These are phyloP conservation scores for Atta cephalotes DNA, from an alignment of 1,140 invertebrate species.

Conservation along the genomic window DNA sequence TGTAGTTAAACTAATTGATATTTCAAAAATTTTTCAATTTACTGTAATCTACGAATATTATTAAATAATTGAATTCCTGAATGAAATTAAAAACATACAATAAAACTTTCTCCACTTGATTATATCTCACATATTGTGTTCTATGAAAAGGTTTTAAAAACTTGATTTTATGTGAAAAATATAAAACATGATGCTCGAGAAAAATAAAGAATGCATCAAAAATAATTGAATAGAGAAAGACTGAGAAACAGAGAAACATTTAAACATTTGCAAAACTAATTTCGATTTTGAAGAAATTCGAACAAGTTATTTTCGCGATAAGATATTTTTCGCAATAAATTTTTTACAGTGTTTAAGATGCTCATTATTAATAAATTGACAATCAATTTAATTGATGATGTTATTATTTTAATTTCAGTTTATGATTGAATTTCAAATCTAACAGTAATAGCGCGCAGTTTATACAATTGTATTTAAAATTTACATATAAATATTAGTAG, in stretches of 20 bases:
- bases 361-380: too few species aligned
- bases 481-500: too few species aligned
- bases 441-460: too few species aligned
- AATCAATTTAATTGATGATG: too few species aligned
- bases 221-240: neutral
- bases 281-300: neutral
- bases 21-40: neutral
- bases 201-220: neutral
- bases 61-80: conserved; percentile 1
- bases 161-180: neutral
- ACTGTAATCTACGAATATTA: neutral
- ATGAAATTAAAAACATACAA: neutral
- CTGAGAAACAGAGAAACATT: neutral
- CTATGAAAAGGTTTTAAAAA: neutral
- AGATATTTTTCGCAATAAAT: too few species aligned
- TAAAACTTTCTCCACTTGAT: neutral
- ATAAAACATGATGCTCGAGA: neutral
- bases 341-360: too few species aligned
- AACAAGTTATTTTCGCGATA: neutral
- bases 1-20: neutral
- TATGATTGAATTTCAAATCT: too few species aligned
- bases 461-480: too few species aligned
- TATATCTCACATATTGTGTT: neutral
- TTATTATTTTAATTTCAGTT: too few species aligned
- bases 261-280: neutral